Base-by-base conservation (phyloP, 92 coral and sea anemone species). In the Heteractis magnifica region DNA sequence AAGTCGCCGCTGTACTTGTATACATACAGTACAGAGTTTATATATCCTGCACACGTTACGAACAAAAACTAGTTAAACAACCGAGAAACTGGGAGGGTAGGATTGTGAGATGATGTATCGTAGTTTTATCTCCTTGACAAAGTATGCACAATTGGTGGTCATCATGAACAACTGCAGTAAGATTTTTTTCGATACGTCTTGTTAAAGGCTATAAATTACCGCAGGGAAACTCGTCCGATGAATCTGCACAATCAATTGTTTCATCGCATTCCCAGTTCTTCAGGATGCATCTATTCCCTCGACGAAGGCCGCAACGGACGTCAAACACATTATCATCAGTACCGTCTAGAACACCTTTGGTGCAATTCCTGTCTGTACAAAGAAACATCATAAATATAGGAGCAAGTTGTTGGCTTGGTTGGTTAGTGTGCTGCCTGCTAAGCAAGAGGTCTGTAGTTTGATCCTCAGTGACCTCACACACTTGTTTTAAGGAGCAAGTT, bases 1-100 rank as follows among this genome's bases (percentile, higher is more conserved):
- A 80, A 56, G 26, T 80, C 75, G 13, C 83, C 75, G 65, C 48
- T 65, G 60, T 80, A 80, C 4, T 80, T 80, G 59, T 80, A 80
- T 20, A 48, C 56, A 51, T 62, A 80, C 8, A 8, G n/a, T 10
- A 5, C 65, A 5, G 1, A 15, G 48, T 20, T 4, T 0, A 18
- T 34, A 62, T 72, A 53, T 77, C 81, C 65, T 51, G 68, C 20
- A 18, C 26, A 62, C 7, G 8, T 23, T 8, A 8, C 13, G 13
- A 53, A 19, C 19, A 49, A 77, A 77, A 18, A 16, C 6, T 8
- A 49, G 14, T 79, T 79, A 41, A 4, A 20, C 34, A 20, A 34
- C 44, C 44, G 44, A 34, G 44, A 34, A 34, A 34, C 44, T 34
- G 44, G 44, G 3, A 34, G 44, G 44, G 44, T 34, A 34, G 44